Evolutionary conservation across 2,113 vertebrate species (phyloP), one percentile per base, ranked within the genome.

Genomic region (Chitala chitala): DNA sequence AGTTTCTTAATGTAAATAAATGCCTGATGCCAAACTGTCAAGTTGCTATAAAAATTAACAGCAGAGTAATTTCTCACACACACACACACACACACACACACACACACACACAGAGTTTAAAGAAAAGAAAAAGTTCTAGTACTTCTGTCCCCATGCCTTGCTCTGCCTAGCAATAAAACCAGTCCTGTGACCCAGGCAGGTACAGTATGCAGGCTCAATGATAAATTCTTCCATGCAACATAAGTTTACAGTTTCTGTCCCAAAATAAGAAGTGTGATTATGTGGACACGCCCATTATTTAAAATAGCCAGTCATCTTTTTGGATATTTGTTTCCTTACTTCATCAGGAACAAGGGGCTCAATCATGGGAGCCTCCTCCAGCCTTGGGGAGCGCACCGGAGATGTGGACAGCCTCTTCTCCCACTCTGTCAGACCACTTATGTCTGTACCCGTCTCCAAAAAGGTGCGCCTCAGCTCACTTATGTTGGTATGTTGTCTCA

Each of bases 301-400:
- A 63, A 4, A 33, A 29, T 20, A 63, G 59, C 59, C 33, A 63
- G 38, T 63, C 59, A 63, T 29, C 36, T 63, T 38, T 17, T 63
- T 29, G 17, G 15, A 15, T 20, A 20, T 63, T 6, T 63, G 38
- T 36, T 29, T 38, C 17, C 91, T 90, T 78, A 96, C 95, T 90
- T 98, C 93, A 31, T 97, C 94, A 40, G 89, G 92, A 56, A 94
- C 91, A 76, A 99, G 93, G 0, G 97, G 97, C 82, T 98, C 95
- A 40, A 99, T 99, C 97, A 98, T 98, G 6, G 96, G 97, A 0
- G 93, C 90, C 0, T 98, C 96, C 12, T 98, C 94, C 20, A 91
- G 85, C 77, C 93, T 89, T 61, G 86, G 85, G 0, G 92, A 91
- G 22, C 94, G 88, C 38, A 98, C 88, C 0, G 95, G 95, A 69